A percentile compares a stretch with the other conserved stretches of the same genome.
phyloP scores from a whole-genome alignment of 2,113 vertebrate genomes.

The Hydropotes inermis region DNA sequence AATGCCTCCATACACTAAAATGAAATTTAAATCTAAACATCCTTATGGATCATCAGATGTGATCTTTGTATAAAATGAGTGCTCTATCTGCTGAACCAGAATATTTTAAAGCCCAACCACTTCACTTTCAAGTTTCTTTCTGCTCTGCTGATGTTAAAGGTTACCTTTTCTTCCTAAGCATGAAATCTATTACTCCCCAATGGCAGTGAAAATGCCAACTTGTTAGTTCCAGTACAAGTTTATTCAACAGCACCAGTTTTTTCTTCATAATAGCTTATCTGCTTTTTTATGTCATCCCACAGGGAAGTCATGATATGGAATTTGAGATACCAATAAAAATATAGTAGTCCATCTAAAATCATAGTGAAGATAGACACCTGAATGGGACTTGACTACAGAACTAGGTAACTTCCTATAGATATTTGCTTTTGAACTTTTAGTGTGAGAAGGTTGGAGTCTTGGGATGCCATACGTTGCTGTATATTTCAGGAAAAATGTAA shows the following conservation, averaged over 20 bases:
- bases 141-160: neutral
- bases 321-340: neutral
- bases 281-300: neutral
- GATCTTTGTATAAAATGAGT: neutral
- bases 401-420: neutral
- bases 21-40: neutral
- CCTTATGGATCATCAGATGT: neutral
- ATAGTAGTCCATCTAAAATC: neutral
- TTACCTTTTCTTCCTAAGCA: neutral
- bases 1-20: neutral
- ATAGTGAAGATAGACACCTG: neutral
- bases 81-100: neutral
- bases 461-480: neutral
- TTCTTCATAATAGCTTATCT: neutral
- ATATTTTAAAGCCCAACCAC: neutral
- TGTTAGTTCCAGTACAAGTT: neutral
- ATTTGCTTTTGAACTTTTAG: neutral
- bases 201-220: neutral
- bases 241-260: neutral
- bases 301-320: neutral
- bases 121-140: neutral
- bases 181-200: neutral
- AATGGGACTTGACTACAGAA: neutral
- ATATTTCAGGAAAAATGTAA: neutral
- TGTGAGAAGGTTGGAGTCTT: neutral